These are phyloP conservation scores for Mirounga angustirostris DNA, from an alignment of 2,113 vertebrate genomes.

Conservation along the genomic window DNA sequence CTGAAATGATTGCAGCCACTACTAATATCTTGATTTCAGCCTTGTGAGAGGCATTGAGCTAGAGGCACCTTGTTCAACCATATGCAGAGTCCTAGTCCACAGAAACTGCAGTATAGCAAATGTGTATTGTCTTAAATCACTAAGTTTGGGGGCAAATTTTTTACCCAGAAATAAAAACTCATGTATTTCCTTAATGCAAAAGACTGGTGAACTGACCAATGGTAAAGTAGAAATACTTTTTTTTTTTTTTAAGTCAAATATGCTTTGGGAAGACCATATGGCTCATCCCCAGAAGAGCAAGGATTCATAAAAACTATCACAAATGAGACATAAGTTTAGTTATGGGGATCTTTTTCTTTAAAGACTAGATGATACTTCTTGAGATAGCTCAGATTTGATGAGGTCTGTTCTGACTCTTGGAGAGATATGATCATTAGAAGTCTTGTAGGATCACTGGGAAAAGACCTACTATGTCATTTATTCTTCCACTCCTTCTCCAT, in stretches of 20 bases:
- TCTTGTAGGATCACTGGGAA: not conserved
- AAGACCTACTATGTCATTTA: not conserved
- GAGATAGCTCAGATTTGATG: not conserved
- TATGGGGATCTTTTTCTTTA: not conserved
- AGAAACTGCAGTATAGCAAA: not conserved
- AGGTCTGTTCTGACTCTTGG: not conserved
- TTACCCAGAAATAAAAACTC: slow-evolving; percentile 38
- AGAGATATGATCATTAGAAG: not conserved
- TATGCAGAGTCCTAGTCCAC: not conserved
- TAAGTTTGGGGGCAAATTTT: not conserved
- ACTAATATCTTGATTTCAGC: not conserved
- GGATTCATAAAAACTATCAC: not conserved
- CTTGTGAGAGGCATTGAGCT: not conserved
- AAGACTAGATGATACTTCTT: not conserved
- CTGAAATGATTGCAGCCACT: not conserved
- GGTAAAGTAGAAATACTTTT: not conserved
- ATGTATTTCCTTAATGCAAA: not conserved
- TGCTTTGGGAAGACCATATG: not conserved
- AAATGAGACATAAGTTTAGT: not conserved
- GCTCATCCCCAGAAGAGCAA: not conserved
- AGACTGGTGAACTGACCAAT: not conserved
- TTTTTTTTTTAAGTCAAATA: not conserved
- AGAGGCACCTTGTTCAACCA: not conserved
- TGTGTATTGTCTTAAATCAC: not conserved
- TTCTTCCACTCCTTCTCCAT: not conserved